A percentile compares a stretch with the other conserved stretches of the same genome.
Evolutionary conservation across 2,797 vertebrate genomes (phyloP).

Genomic region (Macroramphosus scolopax): DNA sequence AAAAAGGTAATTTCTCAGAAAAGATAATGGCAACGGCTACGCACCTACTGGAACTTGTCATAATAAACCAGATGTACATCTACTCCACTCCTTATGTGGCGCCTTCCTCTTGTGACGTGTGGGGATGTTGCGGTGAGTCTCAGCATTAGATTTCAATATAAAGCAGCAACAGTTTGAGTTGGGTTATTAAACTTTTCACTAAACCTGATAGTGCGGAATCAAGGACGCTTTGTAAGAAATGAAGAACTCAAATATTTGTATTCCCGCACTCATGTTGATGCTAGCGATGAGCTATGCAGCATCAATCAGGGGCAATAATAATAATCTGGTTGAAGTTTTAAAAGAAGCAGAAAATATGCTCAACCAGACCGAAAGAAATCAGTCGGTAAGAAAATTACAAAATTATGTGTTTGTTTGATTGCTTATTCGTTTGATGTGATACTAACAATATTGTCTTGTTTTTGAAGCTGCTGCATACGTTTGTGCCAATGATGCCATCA

Average conservation of each 20-base stretch:
- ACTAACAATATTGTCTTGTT: constrained; percentile 21
- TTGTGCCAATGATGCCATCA: fast-evolving
- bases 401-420: not conserved
- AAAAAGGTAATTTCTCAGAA: constrained; percentile 4
- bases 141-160: constrained; percentile 32
- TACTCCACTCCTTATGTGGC: constrained; percentile 60
- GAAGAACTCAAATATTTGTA: constrained; percentile 27
- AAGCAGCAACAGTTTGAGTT: constrained; percentile 10
- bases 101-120: constrained; percentile 38
- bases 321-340: fast-evolving
- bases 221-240: constrained; percentile 29
- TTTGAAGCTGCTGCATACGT: fast-evolving
- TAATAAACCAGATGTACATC: not conserved
- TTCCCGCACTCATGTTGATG: constrained; percentile 11
- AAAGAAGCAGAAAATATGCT: fast-evolving
- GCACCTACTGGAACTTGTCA: constrained; percentile 23
- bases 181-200: constrained; percentile 19
- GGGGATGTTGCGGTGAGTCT: constrained; percentile 18
- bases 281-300: not conserved
- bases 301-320: not conserved
- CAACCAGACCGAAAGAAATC: fast-evolving
- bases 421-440: constrained; percentile 2
- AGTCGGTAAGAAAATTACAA: constrained; percentile 31
- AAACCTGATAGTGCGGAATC: constrained; percentile 8
- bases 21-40: not conserved